Base-by-base conservation (phyloP, 2,888 invertebrate species). In the Pristionchus fissidentatus region DNA sequence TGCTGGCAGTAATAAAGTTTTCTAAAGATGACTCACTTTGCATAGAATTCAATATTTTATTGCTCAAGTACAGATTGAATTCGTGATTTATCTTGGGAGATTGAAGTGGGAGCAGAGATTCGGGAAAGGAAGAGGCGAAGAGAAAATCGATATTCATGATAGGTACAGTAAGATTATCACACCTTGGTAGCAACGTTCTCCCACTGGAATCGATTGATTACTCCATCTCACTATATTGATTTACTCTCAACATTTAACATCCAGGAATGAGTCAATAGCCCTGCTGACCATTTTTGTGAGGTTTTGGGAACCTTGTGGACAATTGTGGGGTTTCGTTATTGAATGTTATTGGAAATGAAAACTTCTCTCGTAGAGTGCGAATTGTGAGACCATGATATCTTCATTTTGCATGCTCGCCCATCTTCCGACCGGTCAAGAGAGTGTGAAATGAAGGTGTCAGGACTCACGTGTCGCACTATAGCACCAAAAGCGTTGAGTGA, bases 141-240 rank as follows among this genome's bases (percentile, higher is more conserved):
- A 77, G n/a, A n/a, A n/a, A n/a, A n/a, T 73, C 22, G 43, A 43
- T 35, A 26, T 32, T 62, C 29, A 26, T 49, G 38, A 35, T 73
- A 41, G 73, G 41, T 41, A 32, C n/a, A 22, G 49, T 49, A 43
- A 10, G 26, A 43, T 73, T 29, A 19, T 49, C 41, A 49, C 1
- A 49, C 49, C 22, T 77, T 46, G 22, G 32, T 49, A 1, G 75
- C 75, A 41, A 77, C 46, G 46, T 26, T 46, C 26, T 75, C 75
- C 75, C 75, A 75, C 75, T 75, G 19, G 22, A 52, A 52, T 52
- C n/a, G n/a, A 52, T 4, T 52, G n/a, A n/a, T n/a, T n/a, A n/a
- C n/a, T n/a, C n/a, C n/a, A 52, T 52, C n/a, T 52, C 52, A 13
- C 5, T 52, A 19, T 52, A 15, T 5, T 52, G n/a, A 19, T 55